Percentiles rank a stretch among this genome's conserved stretches.
phyloP scores from a whole-genome alignment of 2,797 vertebrate species.

The Odontamblyopus lacepedii region DNA sequence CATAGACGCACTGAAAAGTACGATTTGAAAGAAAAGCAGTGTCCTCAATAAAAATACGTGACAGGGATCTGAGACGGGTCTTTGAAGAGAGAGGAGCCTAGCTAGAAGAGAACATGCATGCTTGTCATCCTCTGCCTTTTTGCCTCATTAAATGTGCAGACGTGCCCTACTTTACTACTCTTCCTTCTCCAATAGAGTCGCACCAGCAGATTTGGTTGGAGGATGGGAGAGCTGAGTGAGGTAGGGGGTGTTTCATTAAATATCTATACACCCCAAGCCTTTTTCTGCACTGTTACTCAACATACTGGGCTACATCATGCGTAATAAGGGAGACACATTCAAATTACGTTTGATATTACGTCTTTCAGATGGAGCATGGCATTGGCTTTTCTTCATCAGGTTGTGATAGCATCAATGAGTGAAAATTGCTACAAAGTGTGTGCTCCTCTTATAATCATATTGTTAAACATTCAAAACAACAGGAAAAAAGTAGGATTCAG shows the following conservation, averaged over 20 bases:
- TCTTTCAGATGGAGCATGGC: not conserved
- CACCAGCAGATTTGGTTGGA: conserved; percentile 61
- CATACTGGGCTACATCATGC: conserved; percentile 38
- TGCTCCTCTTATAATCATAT: no score
- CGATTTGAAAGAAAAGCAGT: conserved; percentile 26
- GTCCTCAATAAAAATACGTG: conserved; percentile 28
- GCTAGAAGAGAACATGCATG: conserved; percentile 69
- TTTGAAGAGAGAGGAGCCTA: conserved; percentile 49
- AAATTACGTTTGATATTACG: not conserved
- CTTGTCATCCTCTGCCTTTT: conserved; percentile 63
- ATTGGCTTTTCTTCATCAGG: not conserved
- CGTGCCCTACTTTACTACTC: conserved; percentile 68
- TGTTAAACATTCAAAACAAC: no score
- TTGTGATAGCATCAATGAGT: not conserved
- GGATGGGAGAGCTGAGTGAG: conserved; percentile 27
- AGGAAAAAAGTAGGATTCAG: no score
- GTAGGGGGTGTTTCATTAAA: conserved; percentile 65
- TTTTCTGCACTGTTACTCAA: conserved; percentile 47
- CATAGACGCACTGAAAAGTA: conserved; percentile 23
- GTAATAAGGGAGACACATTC: conserved; percentile 11
- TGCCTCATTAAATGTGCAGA: conserved; percentile 80
- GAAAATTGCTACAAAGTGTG: not conserved
- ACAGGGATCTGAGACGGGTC: conserved; percentile 30
- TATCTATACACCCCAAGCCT: conserved; percentile 58
- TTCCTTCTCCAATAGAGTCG: conserved; percentile 57